Conservation (phyloP, 2,888 invertebrate genomes). For the Xestia rhomboidea region DNA sequence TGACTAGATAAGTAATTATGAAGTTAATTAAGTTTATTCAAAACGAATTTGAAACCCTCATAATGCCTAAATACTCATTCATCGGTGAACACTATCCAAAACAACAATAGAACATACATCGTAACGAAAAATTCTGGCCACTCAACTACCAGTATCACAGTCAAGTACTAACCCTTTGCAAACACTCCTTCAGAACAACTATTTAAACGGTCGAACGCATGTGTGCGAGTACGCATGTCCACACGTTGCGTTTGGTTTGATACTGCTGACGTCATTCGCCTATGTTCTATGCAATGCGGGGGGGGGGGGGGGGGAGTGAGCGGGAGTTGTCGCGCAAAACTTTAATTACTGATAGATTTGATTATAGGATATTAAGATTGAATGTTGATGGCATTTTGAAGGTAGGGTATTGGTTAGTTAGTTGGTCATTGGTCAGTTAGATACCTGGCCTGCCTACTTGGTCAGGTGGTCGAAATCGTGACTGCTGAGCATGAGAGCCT, state of each 20-base stretch:
- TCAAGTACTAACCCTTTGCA: slow-evolving; percentile 49
- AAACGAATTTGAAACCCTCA: neutral
- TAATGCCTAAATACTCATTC: neutral
- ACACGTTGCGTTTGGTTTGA: slow-evolving; percentile 61
- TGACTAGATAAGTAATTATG: neutral
- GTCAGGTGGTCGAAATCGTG: neutral
- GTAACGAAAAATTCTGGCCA: neutral
- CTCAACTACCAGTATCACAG: slow-evolving; percentile 26
- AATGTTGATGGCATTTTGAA: slow-evolving; percentile 18
- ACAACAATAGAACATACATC: neutral
- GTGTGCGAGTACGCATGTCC: slow-evolving; percentile 65
- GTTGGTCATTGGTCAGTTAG: no score
- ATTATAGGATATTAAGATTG: neutral
- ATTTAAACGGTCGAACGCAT: slow-evolving; percentile 54
- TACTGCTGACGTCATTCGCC: slow-evolving; percentile 68
- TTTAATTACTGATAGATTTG: slow-evolving; percentile 36
- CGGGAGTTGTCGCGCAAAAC: slow-evolving; percentile 25
- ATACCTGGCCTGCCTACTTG: no score
- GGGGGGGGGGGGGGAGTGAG: neutral
- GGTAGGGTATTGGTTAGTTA: neutral
- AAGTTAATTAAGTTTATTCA: neutral
- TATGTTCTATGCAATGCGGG: slow-evolving; percentile 53
- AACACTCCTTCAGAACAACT: slow-evolving; percentile 57
- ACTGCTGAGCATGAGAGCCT: no score
- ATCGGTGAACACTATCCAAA: neutral